Conservation (phyloP, 2,888 invertebrate genomes). For the Silvanus unidentatus region DNA sequence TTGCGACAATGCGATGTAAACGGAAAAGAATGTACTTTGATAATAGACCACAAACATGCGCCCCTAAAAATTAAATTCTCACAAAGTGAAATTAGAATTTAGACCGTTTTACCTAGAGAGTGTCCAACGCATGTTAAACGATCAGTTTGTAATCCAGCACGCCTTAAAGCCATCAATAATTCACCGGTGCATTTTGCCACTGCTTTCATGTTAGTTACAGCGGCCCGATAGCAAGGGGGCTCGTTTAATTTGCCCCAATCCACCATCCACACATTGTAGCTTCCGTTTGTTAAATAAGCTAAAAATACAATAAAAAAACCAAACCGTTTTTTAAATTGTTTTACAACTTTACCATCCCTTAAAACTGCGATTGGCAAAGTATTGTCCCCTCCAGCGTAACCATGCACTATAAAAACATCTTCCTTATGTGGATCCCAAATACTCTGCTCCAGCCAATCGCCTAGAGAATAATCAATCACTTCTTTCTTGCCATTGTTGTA, state of each 20-base stretch:
- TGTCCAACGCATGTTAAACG: conserved; percentile 71
- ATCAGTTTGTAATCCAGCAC: conserved; percentile 60
- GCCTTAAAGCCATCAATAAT: conserved; percentile 56
- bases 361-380: conserved; percentile 66
- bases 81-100: too few relatives aligned
- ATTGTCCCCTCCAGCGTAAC: conserved; percentile 73
- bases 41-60: conserved; percentile 71
- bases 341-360: conserved; percentile 54
- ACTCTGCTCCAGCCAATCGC: conserved; percentile 69
- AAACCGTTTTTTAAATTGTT: background rate
- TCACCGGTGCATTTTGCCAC: conserved; percentile 66
- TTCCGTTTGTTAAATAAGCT: conserved; percentile 69
- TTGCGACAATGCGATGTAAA: conserved; percentile 63
- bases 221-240: conserved; percentile 62
- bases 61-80: conserved; percentile 45
- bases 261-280: conserved; percentile 70
- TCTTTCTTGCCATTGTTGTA: conserved; percentile 55
- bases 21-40: conserved; percentile 67
- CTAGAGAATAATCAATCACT: conserved; percentile 52
- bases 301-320: conserved; percentile 15
- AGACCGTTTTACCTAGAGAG: conserved; percentile 44
- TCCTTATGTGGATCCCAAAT: conserved; percentile 65
- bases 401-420: conserved; percentile 66
- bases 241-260: conserved; percentile 70
- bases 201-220: conserved; percentile 68